Percentiles rank a stretch among this genome's conserved stretches.
Conservation (phyloP, 2,797 vertebrate species). For the Hydrocynus forskahlii region DNA sequence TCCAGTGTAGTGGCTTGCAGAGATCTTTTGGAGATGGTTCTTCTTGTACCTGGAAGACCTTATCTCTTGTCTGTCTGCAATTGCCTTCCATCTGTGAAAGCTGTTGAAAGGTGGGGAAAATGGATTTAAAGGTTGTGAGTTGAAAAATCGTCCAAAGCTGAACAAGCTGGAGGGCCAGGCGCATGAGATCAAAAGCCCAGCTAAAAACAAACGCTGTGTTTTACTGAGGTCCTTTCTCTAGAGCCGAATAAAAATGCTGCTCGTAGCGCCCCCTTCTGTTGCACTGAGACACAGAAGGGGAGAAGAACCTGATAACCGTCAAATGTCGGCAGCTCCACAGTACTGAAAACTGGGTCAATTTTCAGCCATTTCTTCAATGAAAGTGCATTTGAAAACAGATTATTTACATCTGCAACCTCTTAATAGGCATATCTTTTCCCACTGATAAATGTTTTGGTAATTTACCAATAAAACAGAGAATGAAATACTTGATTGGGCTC, state of each 20-base stretch:
- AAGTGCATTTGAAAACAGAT: background rate
- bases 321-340: background rate
- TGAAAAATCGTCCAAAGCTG: background rate
- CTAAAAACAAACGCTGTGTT: background rate
- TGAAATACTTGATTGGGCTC: too few species aligned
- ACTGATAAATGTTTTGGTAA: too few species aligned
- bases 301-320: background rate
- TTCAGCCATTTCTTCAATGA: background rate
- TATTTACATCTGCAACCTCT: background rate
- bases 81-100: background rate
- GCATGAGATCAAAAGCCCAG: background rate
- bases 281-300: background rate
- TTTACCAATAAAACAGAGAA: too few species aligned
- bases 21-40: background rate
- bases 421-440: too few species aligned
- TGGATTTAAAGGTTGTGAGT: slow-evolving; percentile 1
- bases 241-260: background rate
- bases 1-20: background rate
- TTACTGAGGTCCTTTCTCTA: background rate
- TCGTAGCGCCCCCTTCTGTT: background rate
- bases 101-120: background rate
- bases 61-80: background rate
- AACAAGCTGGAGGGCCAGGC: background rate
- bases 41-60: background rate
- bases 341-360: background rate